Evolutionary conservation across 2,888 invertebrate genomes (phyloP), one percentile per base, ranked within the genome.

Genomic region (Mesorhabditis sp.): DNA sequence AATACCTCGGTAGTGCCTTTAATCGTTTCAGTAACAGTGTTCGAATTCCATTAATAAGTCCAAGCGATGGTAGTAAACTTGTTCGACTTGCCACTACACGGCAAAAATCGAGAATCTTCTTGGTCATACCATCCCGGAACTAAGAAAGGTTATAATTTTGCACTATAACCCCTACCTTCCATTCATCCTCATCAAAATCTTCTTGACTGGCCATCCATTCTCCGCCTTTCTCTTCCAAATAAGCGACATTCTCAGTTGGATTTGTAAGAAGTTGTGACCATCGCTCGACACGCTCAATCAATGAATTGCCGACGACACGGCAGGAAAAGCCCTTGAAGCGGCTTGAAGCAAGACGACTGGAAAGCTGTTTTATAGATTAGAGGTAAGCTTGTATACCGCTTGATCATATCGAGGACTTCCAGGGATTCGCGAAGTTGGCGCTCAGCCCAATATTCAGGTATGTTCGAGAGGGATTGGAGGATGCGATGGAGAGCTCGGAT

Each of bases 401-500:
- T 50, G 7, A 50, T 50, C 10, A 50, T 50, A 50, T 50, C 58
- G 58, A 50, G 7, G 58, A 50, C n/a, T 13, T 50, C 58, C 7
- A 50, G 58, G 10, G 58, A 10, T 50, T 50, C 58, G 7, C 58
- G 58, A 13, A 50, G 58, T 13, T 50, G 58, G 7, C 58, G 7
- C n/a, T 50, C 58, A 50, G n/a, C 58, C 58, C 58, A 50, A n/a
- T 13, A 50, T n/a, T 50, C 58, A n/a, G 58, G 58, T 50, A 50
- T 10, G n/a, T 10, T 13, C 7, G 58, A 50, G 58, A 50, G 58
- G n/a, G 10, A 50, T 50, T n/a, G 10, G n/a, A 50, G 58, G n/a
- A 50, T 50, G 10, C 10, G 7, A n/a, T 50, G 58, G n/a, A 50
- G 58, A 50, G 10, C 7, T 50, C 58, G 58, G 7, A 50, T 13